A percentile compares a stretch with the other conserved stretches of the same genome.
These are phyloP conservation scores for Catonia carolina DNA, from an alignment of 2,888 invertebrate species.

Conservation along the genomic window DNA sequence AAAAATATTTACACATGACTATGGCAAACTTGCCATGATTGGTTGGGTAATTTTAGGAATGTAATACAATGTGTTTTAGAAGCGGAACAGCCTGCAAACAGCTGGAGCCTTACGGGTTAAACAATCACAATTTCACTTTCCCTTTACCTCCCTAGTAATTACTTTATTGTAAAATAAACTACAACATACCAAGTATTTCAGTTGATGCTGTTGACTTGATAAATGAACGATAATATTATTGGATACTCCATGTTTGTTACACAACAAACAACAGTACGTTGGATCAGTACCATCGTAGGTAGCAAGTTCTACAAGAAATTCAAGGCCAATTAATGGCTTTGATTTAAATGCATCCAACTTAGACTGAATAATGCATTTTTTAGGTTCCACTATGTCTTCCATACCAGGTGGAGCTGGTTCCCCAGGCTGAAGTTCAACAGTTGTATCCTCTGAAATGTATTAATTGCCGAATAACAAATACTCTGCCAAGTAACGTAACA, in stretches of 20 bases:
- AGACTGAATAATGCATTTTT: slow-evolving; percentile 45
- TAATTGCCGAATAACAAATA: background rate
- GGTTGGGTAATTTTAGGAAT: no score
- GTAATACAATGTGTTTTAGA: no score
- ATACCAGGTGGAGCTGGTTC: slow-evolving; percentile 66
- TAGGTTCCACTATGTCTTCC: slow-evolving; percentile 52
- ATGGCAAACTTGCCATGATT: no score
- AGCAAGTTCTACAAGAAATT: slow-evolving; percentile 66
- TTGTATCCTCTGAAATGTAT: slow-evolving; percentile 35
- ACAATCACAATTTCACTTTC: no score
- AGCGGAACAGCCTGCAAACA: no score
- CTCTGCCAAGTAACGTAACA: slow-evolving; percentile 9
- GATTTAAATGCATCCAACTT: slow-evolving; percentile 50
- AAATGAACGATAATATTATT: slow-evolving; percentile 72
- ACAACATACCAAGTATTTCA: slow-evolving; percentile 60
- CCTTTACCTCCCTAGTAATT: no score
- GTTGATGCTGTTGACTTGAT: slow-evolving; percentile 67
- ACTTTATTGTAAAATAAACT: no score
- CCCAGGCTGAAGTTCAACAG: slow-evolving; percentile 45
- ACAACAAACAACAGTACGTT: slow-evolving; percentile 67
- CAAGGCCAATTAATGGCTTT: slow-evolving; percentile 60
- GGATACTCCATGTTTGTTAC: slow-evolving; percentile 71
- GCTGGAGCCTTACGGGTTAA: no score
- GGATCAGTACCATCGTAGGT: slow-evolving; percentile 55
- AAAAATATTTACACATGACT: no score